Conservation (phyloP, 1,140 invertebrate genomes). For the Leptinotarsa lineolata region DNA sequence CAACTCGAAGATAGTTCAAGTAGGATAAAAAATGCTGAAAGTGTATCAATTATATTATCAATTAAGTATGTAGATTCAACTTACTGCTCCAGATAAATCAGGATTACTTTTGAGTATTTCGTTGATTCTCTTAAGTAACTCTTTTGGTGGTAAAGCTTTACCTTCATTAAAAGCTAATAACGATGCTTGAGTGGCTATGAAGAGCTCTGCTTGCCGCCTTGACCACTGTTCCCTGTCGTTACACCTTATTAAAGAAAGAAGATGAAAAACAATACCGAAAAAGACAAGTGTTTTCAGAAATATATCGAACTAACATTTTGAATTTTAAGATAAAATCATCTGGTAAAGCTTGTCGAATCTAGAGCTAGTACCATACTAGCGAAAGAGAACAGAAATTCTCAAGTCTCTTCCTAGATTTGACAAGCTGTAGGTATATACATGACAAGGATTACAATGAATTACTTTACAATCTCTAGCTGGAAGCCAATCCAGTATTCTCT, state of each 20-base stretch:
- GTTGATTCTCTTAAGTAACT: conserved; percentile 76
- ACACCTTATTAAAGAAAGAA: conserved; percentile 34
- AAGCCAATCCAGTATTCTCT: too few species aligned
- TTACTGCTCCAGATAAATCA: conserved; percentile 79
- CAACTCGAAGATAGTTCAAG: conserved; percentile 83
- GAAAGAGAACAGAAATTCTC: too few species aligned
- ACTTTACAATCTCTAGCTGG: too few species aligned
- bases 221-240: conserved; percentile 70
- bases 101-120: conserved; percentile 81
- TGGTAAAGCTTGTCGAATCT: too few species aligned
- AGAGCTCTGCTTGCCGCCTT: conserved; percentile 82
- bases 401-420: too few species aligned
- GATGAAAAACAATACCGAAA: too few species aligned
- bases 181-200: conserved; percentile 83
- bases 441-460: too few species aligned
- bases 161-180: conserved; percentile 79
- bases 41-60: not conserved
- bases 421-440: too few species aligned
- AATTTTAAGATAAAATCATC: too few species aligned
- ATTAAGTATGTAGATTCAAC: conserved; percentile 42
- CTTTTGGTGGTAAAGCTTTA: conserved; percentile 73
- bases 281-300: too few species aligned
- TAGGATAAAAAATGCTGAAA: conserved; percentile 89
- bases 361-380: too few species aligned
- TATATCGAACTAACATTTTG: too few species aligned